Evolutionary conservation across 2,888 invertebrate genomes (phyloP).

Genomic region (Seira ritae): DNA sequence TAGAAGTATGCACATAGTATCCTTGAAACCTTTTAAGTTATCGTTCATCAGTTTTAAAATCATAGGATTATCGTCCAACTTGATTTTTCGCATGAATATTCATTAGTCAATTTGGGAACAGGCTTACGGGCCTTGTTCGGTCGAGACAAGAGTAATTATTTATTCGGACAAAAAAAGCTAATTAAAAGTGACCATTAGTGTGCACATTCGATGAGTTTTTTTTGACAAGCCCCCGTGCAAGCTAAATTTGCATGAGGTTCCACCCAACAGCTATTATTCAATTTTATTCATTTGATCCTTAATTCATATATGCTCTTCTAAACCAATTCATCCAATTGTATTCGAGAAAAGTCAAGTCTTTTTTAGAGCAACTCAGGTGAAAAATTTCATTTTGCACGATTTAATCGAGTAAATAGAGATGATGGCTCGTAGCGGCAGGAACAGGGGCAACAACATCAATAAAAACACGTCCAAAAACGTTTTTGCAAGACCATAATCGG

Average conservation of each 20-base stretch:
- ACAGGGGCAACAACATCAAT: not conserved
- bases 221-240: not conserved
- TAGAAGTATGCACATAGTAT: not conserved
- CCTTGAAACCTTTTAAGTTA: no score
- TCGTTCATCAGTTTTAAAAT: no score
- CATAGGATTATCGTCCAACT: no score
- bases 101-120: not conserved
- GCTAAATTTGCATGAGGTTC: not conserved
- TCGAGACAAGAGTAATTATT: not conserved
- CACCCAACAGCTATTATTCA: not conserved
- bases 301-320: no score
- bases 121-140: not conserved
- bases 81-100: not conserved
- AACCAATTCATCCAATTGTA: not conserved
- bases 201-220: not conserved
- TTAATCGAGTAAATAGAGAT: not conserved
- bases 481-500: not conserved
- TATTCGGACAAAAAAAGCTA: conserved; percentile 10
- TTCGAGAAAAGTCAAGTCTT: not conserved
- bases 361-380: not conserved
- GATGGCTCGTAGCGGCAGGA: not conserved
- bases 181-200: conserved; percentile 6
- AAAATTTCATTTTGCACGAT: not conserved
- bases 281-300: not conserved
- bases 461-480: not conserved